These are phyloP conservation scores for Oncorhynchus keta DNA, from an alignment of 2,113 vertebrate genomes.

Conservation along the genomic window DNA sequence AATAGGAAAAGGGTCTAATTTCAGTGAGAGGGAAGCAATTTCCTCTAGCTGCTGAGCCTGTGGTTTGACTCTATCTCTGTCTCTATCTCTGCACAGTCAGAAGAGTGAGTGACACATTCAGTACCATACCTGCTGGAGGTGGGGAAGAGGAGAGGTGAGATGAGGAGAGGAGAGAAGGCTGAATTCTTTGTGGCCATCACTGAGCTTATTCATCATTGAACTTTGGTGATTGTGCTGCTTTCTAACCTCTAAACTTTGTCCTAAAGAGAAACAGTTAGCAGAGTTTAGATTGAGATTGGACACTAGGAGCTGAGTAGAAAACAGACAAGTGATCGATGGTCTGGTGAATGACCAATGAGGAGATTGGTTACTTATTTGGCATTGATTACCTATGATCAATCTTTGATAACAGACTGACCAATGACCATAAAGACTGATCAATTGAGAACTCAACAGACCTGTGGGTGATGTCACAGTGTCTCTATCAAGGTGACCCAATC, in stretches of 20 bases:
- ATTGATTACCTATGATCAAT: background rate
- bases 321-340: too few relatives aligned
- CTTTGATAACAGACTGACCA: too few relatives aligned
- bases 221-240: background rate
- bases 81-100: slow-evolving; percentile 23
- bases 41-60: slow-evolving; percentile 28
- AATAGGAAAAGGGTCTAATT: slow-evolving; percentile 46
- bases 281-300: too few relatives aligned
- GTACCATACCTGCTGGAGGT: slow-evolving; percentile 44
- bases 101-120: slow-evolving; percentile 40
- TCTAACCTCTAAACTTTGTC: too few relatives aligned
- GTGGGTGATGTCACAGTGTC: background rate
- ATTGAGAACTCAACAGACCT: background rate
- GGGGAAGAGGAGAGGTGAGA: slow-evolving; percentile 15
- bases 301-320: too few relatives aligned
- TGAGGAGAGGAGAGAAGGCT: background rate
- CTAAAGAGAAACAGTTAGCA: too few relatives aligned
- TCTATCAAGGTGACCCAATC: background rate
- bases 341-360: background rate
- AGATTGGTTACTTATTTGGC: background rate
- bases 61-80: slow-evolving; percentile 8
- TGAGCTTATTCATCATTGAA: slow-evolving; percentile 12
- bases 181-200: too few relatives aligned
- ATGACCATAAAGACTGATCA: background rate
- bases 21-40: slow-evolving; percentile 17